Evolutionary conservation across 2,797 vertebrate species (phyloP).

Genomic region (Emys orbicularis): DNA sequence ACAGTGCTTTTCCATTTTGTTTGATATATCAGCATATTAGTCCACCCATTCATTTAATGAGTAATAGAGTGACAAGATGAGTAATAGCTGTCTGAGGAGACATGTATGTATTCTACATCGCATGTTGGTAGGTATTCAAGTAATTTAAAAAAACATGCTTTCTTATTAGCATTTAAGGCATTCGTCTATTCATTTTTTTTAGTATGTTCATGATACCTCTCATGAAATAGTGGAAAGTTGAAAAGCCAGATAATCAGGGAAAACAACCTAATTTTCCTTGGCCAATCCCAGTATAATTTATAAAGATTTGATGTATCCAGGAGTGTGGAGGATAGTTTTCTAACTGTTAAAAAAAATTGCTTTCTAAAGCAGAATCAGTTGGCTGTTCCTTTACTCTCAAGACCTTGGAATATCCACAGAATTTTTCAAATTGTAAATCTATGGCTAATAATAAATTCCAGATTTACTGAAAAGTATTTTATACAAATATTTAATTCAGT

Average conservation of each 20-base stretch:
- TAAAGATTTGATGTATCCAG: neutral
- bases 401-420: neutral
- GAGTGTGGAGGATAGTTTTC: neutral
- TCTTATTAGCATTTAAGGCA: neutral
- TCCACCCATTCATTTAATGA: neutral
- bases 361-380: neutral
- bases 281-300: neutral
- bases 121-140: neutral
- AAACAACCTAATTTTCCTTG: neutral
- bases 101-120: neutral
- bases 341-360: neutral
- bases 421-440: neutral
- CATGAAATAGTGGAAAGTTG: neutral
- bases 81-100: neutral
- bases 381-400: neutral
- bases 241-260: neutral
- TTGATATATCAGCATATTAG: neutral
- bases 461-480: neutral
- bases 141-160: neutral
- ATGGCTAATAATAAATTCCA: neutral
- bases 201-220: neutral
- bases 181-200: neutral
- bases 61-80: neutral
- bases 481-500: neutral
- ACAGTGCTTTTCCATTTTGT: neutral